Conservation (phyloP, 2,113 vertebrate genomes). For the Cyprinus carpio region DNA sequence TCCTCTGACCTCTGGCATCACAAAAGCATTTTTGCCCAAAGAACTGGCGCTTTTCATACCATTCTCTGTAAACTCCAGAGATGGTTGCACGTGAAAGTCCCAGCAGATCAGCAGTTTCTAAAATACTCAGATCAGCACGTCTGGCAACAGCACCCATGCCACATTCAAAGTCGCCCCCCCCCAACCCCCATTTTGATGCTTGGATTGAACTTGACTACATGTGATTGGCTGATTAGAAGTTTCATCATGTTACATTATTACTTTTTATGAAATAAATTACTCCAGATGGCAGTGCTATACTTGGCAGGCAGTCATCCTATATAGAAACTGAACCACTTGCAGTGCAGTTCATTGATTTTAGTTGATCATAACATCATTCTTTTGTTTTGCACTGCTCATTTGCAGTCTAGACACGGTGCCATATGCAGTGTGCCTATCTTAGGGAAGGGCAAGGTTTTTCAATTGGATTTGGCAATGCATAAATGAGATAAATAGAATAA, state of each 20-base stretch:
- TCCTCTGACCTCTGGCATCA: too few relatives aligned
- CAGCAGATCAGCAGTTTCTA: background rate
- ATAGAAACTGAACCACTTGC: background rate
- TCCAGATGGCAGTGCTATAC: background rate
- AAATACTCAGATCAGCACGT: background rate
- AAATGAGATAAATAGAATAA: background rate
- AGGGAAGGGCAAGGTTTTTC: background rate
- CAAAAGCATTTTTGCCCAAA: too few relatives aligned
- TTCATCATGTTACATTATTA: background rate
- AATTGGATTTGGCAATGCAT: background rate
- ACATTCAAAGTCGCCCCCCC: background rate
- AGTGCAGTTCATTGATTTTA: background rate
- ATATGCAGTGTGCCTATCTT: background rate
- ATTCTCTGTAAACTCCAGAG: background rate
- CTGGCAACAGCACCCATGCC: background rate
- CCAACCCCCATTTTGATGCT: background rate
- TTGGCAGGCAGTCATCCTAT: background rate
- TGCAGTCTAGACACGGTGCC: background rate
- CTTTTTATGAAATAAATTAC: background rate
- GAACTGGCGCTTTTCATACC: background rate
- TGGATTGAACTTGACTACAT: background rate
- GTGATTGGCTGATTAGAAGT: background rate
- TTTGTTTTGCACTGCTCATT: background rate
- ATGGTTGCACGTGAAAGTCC: background rate
- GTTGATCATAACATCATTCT: background rate